These are phyloP conservation scores for Pelobates cultripes DNA, from an alignment of 2,797 vertebrate species.

Conservation along the genomic window DNA sequence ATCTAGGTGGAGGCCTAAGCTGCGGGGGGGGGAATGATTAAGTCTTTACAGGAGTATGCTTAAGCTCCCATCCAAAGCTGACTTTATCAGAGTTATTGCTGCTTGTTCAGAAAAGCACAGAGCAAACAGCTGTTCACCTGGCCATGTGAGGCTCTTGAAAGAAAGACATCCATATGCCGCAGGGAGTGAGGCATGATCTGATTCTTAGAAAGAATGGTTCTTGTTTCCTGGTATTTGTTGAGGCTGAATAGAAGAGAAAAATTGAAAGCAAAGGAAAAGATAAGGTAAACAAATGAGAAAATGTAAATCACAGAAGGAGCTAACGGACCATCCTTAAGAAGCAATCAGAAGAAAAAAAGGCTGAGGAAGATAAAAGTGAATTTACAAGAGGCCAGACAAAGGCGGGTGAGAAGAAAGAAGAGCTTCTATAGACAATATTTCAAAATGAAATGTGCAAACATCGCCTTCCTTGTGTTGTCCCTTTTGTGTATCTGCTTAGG, in stretches of 20 bases:
- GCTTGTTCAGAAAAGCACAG: slow-evolving; percentile 79
- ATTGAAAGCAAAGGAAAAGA: slow-evolving; percentile 57
- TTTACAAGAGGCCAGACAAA: slow-evolving; percentile 45
- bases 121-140: slow-evolving; percentile 95
- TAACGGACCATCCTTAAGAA: slow-evolving; percentile 61
- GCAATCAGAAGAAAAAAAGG: slow-evolving; percentile 42
- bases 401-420: slow-evolving; percentile 23
- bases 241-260: slow-evolving; percentile 57
- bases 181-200: slow-evolving; percentile 72
- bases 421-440: slow-evolving; percentile 47
- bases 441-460: slow-evolving; percentile 54
- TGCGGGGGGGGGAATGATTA: slow-evolving; percentile 63
- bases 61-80: slow-evolving; percentile 75
- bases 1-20: slow-evolving; percentile 59
- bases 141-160: slow-evolving; percentile 79
- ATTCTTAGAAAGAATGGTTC: slow-evolving; percentile 71
- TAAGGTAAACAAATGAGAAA: slow-evolving; percentile 59
- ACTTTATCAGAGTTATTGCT: slow-evolving; percentile 76
- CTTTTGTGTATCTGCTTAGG: slow-evolving; percentile 32
- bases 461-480: slow-evolving; percentile 19
- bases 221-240: slow-evolving; percentile 65
- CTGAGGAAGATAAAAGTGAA: slow-evolving; percentile 50
- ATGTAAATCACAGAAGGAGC: slow-evolving; percentile 59
- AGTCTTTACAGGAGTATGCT: slow-evolving; percentile 68
- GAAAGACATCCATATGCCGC: slow-evolving; percentile 81